Conservation (phyloP, 2,888 invertebrate genomes). For the Cosmia trapezina region DNA sequence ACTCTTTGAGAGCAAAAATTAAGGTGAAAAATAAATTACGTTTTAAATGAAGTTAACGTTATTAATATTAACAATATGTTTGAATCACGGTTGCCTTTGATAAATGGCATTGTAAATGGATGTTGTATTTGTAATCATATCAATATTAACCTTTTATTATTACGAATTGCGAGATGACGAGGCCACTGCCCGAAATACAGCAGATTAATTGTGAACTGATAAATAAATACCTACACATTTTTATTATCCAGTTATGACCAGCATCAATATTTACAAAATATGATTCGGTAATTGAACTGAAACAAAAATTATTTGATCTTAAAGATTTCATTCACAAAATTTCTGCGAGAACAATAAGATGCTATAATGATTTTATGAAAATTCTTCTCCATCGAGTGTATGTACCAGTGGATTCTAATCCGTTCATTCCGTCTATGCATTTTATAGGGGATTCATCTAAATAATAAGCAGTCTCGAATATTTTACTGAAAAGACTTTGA, state of each 20-base stretch:
- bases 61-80: neutral
- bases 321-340: neutral
- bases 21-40: constrained; percentile 1
- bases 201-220: neutral
- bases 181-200: neutral
- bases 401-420: neutral
- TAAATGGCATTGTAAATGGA: neutral
- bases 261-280: neutral
- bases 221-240: neutral
- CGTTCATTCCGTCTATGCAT: constrained; percentile 23
- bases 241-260: too few relatives aligned
- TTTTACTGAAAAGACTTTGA: neutral
- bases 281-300: neutral
- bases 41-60: neutral
- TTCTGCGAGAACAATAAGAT: neutral
- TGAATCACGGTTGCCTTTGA: neutral
- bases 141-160: too few relatives aligned
- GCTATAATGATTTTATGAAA: constrained; percentile 16
- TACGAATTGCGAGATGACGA: neutral
- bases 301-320: neutral
- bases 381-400: neutral
- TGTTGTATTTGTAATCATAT: neutral
- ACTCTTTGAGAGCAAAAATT: neutral
- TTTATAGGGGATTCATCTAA: constrained; percentile 31
- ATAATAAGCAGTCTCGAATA: constrained; percentile 34